Conservation (phyloP, 2,888 invertebrate genomes). For the Margaritifera margaritifera region DNA sequence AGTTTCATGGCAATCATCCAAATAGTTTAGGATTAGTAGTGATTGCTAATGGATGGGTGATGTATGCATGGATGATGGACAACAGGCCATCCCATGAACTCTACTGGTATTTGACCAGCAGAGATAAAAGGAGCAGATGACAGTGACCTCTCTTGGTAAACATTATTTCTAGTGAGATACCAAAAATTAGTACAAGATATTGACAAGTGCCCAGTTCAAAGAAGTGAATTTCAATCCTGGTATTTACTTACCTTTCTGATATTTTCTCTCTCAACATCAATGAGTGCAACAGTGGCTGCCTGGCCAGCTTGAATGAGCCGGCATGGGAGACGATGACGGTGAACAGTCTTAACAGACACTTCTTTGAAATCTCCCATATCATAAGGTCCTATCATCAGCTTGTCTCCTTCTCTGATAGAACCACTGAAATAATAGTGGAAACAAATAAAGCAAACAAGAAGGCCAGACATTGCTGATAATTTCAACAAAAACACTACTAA, state of each 20-base stretch:
- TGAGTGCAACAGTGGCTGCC: conserved; percentile 87
- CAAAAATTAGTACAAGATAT: too few species aligned
- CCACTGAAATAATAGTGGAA: conserved; percentile 79
- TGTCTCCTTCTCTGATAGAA: conserved; percentile 84
- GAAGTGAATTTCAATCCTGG: not conserved
- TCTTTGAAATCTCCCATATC: conserved; percentile 78
- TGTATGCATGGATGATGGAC: too few species aligned
- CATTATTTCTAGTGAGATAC: too few species aligned
- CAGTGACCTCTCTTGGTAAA: too few species aligned
- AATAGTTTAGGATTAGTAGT: too few species aligned
- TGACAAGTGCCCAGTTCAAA: not conserved
- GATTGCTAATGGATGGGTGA: too few species aligned
- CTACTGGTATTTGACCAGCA: too few species aligned
- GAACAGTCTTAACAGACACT: conserved; percentile 87
- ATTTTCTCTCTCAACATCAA: conserved; percentile 64
- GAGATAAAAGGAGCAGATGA: too few species aligned
- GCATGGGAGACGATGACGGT: conserved; percentile 93
- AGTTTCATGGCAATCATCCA: too few species aligned
- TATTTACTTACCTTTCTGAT: conserved; percentile 65
- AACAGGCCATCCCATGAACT: too few species aligned
- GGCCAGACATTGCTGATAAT: too few species aligned
- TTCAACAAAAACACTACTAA: too few species aligned
- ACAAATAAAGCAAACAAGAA: not conserved
- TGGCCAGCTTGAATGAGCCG: conserved; percentile 90
- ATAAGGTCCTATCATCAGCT: conserved; percentile 75